These are phyloP conservation scores for Capromys pilorides DNA, from an alignment of 2,797 vertebrate species.

Conservation along the genomic window DNA sequence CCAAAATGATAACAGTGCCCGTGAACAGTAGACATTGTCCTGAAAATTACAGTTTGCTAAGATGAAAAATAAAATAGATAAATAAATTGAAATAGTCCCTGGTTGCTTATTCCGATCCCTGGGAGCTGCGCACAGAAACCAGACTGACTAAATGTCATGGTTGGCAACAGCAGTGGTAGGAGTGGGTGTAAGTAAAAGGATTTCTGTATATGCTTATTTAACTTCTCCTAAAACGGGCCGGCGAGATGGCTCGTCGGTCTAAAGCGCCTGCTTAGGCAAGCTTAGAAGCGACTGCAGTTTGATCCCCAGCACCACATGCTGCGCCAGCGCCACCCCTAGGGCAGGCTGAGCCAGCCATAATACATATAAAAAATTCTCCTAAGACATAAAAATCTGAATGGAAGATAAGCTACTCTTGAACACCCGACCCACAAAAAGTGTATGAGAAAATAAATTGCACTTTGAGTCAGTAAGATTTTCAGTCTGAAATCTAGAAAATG, in stretches of 20 bases:
- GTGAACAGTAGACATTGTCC: not conserved
- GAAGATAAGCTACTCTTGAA: not conserved
- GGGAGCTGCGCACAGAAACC: not conserved
- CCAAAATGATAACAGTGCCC: not conserved
- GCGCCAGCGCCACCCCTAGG: too few species aligned
- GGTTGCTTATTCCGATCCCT: not conserved
- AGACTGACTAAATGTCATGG: not conserved
- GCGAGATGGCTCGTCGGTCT: too few species aligned
- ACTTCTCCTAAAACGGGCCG: not conserved
- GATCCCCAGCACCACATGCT: too few species aligned
- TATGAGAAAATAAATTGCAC: not conserved
- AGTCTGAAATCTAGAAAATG: not conserved
- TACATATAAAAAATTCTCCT: too few species aligned
- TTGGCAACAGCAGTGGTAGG: not conserved
- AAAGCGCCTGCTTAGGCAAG: too few species aligned
- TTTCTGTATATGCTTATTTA: not conserved
- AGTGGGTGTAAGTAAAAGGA: not conserved
- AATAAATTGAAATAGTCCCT: not conserved
- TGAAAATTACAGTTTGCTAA: not conserved
- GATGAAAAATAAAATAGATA: slow-evolving; percentile 1
- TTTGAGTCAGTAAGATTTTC: not conserved
- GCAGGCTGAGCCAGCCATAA: too few species aligned
- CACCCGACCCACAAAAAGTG: not conserved
- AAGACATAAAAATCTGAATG: too few species aligned
- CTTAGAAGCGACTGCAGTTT: too few species aligned